A percentile compares a stretch with the other conserved stretches of the same genome.
Evolutionary conservation across 2,113 vertebrate genomes (phyloP).

Genomic region (Sebastes schlegelii): DNA sequence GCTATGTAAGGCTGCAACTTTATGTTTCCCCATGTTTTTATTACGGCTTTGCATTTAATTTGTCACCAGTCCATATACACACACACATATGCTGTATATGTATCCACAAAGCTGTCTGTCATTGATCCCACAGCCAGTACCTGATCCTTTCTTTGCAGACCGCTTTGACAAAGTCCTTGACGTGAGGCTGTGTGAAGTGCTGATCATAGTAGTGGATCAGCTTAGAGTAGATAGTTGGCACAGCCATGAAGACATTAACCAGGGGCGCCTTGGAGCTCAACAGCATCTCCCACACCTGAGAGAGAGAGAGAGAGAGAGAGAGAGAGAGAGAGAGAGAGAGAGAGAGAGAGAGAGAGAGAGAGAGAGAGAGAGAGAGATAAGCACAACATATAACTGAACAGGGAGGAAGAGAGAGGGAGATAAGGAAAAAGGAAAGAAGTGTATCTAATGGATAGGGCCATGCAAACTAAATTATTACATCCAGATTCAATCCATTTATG

Average conservation of each 20-base stretch:
- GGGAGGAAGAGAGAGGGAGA: constrained; percentile 9
- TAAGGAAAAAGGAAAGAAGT: constrained; percentile 39
- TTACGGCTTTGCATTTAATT: neutral
- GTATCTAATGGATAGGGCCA: constrained; percentile 25
- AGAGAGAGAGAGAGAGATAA: neutral
- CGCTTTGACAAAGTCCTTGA: constrained; percentile 90
- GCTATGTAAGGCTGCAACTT: neutral
- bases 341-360: neutral
- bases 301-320: constrained; percentile 13
- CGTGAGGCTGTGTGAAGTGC: constrained; percentile 87
- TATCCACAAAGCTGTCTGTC: neutral
- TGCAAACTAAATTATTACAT: constrained; percentile 40
- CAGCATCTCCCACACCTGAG: constrained; percentile 93
- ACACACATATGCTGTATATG: neutral
- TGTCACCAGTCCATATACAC: neutral
- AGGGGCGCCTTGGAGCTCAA: constrained; percentile 75
- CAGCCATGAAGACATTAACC: constrained; percentile 95
- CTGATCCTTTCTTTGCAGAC: constrained; percentile 92
- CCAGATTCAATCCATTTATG: constrained; percentile 39
- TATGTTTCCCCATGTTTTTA: neutral
- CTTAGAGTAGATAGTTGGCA: constrained; percentile 94
- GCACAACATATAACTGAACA: neutral
- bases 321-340: neutral
- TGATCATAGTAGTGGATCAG: constrained; percentile 89
- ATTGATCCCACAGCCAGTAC: constrained; percentile 71